Conservation (phyloP, 64 coral and sea anemone genomes). For the Acropora yongei region DNA sequence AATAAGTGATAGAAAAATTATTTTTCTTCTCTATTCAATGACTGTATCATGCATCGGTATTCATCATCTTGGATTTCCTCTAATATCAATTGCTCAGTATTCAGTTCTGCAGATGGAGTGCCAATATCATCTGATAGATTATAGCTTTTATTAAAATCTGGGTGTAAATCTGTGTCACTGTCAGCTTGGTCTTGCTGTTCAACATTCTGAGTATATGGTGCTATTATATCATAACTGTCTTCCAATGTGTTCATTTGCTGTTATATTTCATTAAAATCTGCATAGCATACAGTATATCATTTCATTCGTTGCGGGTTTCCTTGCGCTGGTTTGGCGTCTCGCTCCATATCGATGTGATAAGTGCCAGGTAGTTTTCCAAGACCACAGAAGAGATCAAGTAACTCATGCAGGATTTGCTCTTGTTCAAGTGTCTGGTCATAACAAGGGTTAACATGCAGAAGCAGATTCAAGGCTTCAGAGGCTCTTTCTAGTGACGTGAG, state of each 20-base stretch:
- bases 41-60: constrained; percentile 58
- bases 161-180: constrained; percentile 47
- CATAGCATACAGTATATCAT: background rate
- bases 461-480: background rate
- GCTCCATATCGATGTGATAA: constrained; percentile 53
- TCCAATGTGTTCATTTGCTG: constrained; percentile 5
- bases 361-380: constrained; percentile 60
- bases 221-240: constrained; percentile 44
- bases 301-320: constrained; percentile 45
- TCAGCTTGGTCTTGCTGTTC: constrained; percentile 44
- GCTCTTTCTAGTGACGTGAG: background rate
- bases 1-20: constrained; percentile 64
- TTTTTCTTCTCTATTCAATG: constrained; percentile 62
- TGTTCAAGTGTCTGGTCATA: no score
- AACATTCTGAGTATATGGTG: constrained; percentile 41
- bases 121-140: constrained; percentile 58
- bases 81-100: constrained; percentile 54
- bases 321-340: constrained; percentile 42
- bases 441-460: no score
- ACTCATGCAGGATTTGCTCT: constrained; percentile 36
- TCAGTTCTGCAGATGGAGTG: constrained; percentile 36
- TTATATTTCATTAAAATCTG: constrained; percentile 16
- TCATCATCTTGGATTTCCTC: constrained; percentile 64
- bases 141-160: background rate
- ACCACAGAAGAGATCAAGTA: constrained; percentile 55